Percentiles rank a stretch among this genome's conserved stretches.
Evolutionary conservation across 30 jellyfish, hydroid and myxozoan genomes (phyloP).

Genomic region (Pelagia noctiluca): DNA sequence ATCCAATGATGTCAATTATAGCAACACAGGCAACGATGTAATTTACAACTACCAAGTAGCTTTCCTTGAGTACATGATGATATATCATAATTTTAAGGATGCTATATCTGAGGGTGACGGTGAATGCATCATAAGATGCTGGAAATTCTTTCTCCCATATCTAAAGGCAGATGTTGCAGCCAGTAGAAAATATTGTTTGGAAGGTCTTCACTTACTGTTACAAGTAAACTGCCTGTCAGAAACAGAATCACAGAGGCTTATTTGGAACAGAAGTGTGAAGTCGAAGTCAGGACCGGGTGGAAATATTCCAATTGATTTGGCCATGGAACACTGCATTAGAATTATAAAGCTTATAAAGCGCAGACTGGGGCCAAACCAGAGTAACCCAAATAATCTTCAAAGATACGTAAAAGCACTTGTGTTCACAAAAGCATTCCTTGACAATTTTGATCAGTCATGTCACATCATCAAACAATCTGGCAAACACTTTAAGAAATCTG

Average conservation of each 20-base stretch:
- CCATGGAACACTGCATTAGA: conserved; percentile 40
- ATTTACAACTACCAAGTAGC: conserved; percentile 3
- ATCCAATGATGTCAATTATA: not conserved
- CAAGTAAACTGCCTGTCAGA: conserved; percentile 44
- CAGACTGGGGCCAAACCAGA: conserved; percentile 38
- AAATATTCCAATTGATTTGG: conserved; percentile 43
- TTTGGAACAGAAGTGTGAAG: conserved; percentile 53
- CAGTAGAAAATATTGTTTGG: conserved; percentile 51
- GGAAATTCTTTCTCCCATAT: conserved; percentile 64
- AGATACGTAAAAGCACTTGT: conserved; percentile 43
- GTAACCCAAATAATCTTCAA: conserved; percentile 11
- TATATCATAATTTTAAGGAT: conserved; percentile 31
- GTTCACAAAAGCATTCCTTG: conserved; percentile 21
- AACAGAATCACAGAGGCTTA: conserved; percentile 17
- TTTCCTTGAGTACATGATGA: conserved; percentile 18
- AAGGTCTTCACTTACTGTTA: conserved; percentile 31
- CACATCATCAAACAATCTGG: conserved; percentile 28
- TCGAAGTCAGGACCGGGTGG: conserved; percentile 48
- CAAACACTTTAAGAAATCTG: conserved; percentile 20
- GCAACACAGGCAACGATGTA: not conserved
- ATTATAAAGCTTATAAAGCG: conserved; percentile 16
- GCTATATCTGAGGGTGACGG: conserved; percentile 60
- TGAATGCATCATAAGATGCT: conserved; percentile 32
- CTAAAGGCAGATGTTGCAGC: conserved; percentile 38
- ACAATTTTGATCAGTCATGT: conserved; percentile 25